Conservation (phyloP, 53 echinoderm and acorn worm species). For the Actinopyga echinites region DNA sequence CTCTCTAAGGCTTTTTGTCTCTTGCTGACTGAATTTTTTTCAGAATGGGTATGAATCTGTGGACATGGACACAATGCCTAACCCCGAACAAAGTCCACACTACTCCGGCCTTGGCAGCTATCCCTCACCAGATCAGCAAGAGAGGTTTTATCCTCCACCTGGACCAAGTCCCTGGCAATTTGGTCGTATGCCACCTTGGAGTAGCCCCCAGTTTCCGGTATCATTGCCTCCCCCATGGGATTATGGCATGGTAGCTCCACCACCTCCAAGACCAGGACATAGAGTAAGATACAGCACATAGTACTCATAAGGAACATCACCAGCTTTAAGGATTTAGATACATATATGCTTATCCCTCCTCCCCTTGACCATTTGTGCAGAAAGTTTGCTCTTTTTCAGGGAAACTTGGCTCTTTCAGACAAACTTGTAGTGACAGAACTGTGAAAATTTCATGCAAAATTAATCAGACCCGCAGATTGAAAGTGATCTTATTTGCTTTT, state of each 20-base stretch:
- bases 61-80: slow-evolving; percentile 43
- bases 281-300: not conserved
- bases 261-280: slow-evolving; percentile 18
- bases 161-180: slow-evolving; percentile 29
- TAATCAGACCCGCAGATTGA: too few relatives aligned
- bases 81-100: slow-evolving; percentile 50
- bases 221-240: not conserved
- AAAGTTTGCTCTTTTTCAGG: too few relatives aligned
- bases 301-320: too few relatives aligned
- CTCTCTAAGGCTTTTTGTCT: not conserved
- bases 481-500: too few relatives aligned
- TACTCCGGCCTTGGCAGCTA: slow-evolving; percentile 9
- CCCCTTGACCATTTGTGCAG: too few relatives aligned
- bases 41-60: slow-evolving; percentile 76
- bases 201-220: slow-evolving; percentile 50
- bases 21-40: not conserved
- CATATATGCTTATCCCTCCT: too few relatives aligned
- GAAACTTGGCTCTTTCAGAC: too few relatives aligned
- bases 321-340: too few relatives aligned
- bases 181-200: slow-evolving; percentile 56
- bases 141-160: slow-evolving; percentile 35
- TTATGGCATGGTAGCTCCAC: slow-evolving; percentile 5
- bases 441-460: too few relatives aligned
- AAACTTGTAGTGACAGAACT: too few relatives aligned
- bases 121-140: slow-evolving; percentile 25